Base-by-base conservation (phyloP, 2,797 vertebrate genomes). In the Falco naumanni region DNA sequence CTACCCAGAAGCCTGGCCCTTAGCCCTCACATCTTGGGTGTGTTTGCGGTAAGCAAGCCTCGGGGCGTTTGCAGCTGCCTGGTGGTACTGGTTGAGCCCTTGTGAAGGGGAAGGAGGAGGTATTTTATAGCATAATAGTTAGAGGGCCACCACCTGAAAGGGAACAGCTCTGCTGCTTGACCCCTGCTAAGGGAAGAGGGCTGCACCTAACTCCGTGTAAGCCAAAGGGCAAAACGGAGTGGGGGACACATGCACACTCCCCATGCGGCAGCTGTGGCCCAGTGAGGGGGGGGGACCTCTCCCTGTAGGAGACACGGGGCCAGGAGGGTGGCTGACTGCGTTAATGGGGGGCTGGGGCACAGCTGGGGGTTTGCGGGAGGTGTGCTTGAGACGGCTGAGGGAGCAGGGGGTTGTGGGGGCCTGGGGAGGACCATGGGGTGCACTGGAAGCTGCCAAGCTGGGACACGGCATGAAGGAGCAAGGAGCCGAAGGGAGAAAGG, bases 161-260 rank as follows among this genome's bases (percentile, higher is more conserved):
- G 47, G 33, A 11, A 5, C 25, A 16, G 34, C 64, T 47, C 45
- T 59, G 57, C 51, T 37, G 41, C 75, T 48, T 13, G 5, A 22
- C 18, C n/a, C 9, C 53, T 48, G 16, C 25, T 20, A 19, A 50
- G 54, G 31, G 17, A 47, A 21, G 28, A 51, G 50, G 63, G 51
- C 51, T 53, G 57, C 33, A 28, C 29, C 45, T 50, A 31, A 28
- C 56, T 76, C n/a, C 39, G 1, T 3, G 1, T 28, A 13, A 64
- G 45, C 41, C 21, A 31, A 26, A 33, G 63, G 21, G 28, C 47
- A 57, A 17, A 74, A 31, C 45, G 4, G 63, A 64, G 75, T 5
- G 26, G 33, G 6, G 21, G 34, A 29, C 25, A 24, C 16, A 8
- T 0, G 0, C 17, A 9, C 39, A 3, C 8, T 10, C 6, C 13